Base-by-base conservation (phyloP, 2,113 vertebrate species). In the Lophochroa leadbeateri region DNA sequence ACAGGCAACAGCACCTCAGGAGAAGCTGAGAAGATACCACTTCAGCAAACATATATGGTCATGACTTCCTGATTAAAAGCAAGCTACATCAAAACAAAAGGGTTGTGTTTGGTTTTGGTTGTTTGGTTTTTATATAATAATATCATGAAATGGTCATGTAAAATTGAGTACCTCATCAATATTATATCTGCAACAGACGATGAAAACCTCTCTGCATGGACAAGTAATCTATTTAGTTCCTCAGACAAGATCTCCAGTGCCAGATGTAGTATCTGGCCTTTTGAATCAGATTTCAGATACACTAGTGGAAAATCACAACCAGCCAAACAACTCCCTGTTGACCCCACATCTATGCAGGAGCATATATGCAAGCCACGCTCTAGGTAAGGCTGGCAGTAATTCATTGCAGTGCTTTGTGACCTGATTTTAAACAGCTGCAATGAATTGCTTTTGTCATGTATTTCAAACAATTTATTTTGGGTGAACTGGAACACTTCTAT, bases 141-240 rank as follows among this genome's bases (percentile, higher is more conserved):
- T 70, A 74, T 61, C 2, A 0, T 88, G 71, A 74, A 90, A 43
- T 31, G 14, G 19, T 63, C 61, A 16, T 19, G 53, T 84, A 64
- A 80, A 49, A 37, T 41, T 75, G 74, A 87, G 84, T 64, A 69
- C 10, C 39, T 91, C 75, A 85, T 92, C 74, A 55, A 64, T 76
- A 64, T 69, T 76, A 44, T 31, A 85, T 79, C 52, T 88, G 72
- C 65, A 93, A 28, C 82, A 95, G 90, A 79, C 29, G 69, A 58
- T 50, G 57, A 61, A 86, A 92, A 55, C 24, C 64, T 78, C 55
- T 52, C 33, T 61, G 60, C 47, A 15, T 2, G 41, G 69, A 35
- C 37, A n/a, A n/a, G 55, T 47, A 84, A 92, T 64, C 47, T 52
- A 31, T 86, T 88, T 79, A 44, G 52, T 47, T 83, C 50, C 81